phyloP scores from a whole-genome alignment of 1,140 invertebrate species.

The Diuraphis noxia region DNA sequence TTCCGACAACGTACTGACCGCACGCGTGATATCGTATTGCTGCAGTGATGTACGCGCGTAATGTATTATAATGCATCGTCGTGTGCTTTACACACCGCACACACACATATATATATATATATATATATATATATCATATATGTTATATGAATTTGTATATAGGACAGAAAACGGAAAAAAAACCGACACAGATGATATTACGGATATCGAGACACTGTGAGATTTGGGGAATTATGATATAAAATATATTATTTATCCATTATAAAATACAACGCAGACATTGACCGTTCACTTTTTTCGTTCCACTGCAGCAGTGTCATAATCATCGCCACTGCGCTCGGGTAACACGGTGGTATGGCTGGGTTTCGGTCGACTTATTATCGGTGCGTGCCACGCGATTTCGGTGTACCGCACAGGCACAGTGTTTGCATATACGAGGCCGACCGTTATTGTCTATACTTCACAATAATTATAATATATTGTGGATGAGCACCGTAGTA shows the following conservation, averaged over 20 bases:
- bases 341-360: not conserved
- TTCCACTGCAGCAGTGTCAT: not conserved
- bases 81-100: not conserved
- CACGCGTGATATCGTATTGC: conserved; percentile 21
- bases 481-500: not conserved
- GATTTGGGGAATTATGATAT: not conserved
- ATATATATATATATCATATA: too few relatives aligned
- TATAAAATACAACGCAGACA: not conserved
- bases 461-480: not conserved
- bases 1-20: not conserved
- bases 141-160: too few relatives aligned
- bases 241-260: too few relatives aligned
- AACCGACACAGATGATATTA: not conserved
- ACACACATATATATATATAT: not conserved
- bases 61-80: not conserved
- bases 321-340: not conserved
- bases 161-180: not conserved
- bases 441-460: not conserved
- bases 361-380: conserved; percentile 22
- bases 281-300: conserved; percentile 16
- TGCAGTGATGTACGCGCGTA: not conserved
- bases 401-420: not conserved
- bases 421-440: not conserved
- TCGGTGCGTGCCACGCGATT: not conserved
- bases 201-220: not conserved